A percentile compares a stretch with the other conserved stretches of the same genome.
phyloP scores from a whole-genome alignment of 2,797 vertebrate species.

The Eptatretus atami region DNA sequence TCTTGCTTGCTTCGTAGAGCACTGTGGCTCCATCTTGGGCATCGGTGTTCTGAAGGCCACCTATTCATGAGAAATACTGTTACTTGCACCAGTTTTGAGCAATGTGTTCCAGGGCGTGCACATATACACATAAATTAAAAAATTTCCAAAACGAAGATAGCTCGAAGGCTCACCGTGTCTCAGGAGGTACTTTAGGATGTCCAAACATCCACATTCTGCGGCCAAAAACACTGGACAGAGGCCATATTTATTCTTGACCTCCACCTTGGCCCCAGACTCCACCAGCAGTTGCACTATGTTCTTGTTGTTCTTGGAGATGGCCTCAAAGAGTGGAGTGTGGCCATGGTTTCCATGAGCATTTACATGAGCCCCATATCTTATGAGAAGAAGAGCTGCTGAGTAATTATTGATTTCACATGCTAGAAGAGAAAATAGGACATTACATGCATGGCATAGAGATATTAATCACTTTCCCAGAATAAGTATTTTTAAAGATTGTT shows the following conservation, averaged over 20 bases:
- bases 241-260: slow-evolving; percentile 36
- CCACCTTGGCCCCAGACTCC: slow-evolving; percentile 33
- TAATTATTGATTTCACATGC: slow-evolving; percentile 43
- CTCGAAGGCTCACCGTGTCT: slow-evolving; percentile 21
- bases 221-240: slow-evolving; percentile 54
- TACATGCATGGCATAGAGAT: neutral
- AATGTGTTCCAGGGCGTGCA: too few relatives aligned
- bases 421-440: slow-evolving; percentile 12
- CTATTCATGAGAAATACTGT: slow-evolving; percentile 14
- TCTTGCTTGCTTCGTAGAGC: slow-evolving; percentile 48
- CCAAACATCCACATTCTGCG: slow-evolving; percentile 37
- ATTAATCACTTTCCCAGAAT: too few relatives aligned
- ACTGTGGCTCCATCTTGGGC: slow-evolving; percentile 40
- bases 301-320: slow-evolving; percentile 34
- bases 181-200: slow-evolving; percentile 32
- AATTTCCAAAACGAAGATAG: too few relatives aligned
- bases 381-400: slow-evolving; percentile 27
- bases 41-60: slow-evolving; percentile 53
- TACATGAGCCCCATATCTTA: slow-evolving; percentile 34
- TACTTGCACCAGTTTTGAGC: too few relatives aligned
- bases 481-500: too few relatives aligned
- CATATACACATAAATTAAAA: too few relatives aligned
- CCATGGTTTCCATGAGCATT: slow-evolving; percentile 62
- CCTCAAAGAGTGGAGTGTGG: slow-evolving; percentile 64
- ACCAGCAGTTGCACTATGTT: slow-evolving; percentile 42